Conservation (phyloP, 2,888 invertebrate species). For the Drosophila flavopinicola region DNA sequence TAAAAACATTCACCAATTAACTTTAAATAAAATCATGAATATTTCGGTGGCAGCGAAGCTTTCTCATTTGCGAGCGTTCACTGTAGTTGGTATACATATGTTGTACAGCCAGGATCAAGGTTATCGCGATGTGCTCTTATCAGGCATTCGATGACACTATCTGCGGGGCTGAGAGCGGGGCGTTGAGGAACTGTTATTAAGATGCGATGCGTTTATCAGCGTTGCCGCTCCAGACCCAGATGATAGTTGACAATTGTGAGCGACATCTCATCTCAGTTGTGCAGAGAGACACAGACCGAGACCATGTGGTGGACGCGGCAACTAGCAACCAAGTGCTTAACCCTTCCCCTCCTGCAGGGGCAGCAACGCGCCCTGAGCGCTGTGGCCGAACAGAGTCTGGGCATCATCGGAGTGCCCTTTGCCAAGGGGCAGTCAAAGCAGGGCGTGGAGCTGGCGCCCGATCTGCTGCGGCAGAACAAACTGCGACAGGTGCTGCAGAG, state of each 20-base stretch:
- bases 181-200: conserved; percentile 20
- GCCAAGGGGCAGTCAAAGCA: conserved; percentile 89
- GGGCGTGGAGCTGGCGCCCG: conserved; percentile 90
- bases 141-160: conserved; percentile 19
- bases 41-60: no score
- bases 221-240: conserved; percentile 8
- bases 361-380: conserved; percentile 12
- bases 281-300: conserved; percentile 4
- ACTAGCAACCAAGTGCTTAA: conserved; percentile 28
- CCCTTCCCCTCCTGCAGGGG: conserved; percentile 8
- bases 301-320: conserved; percentile 59
- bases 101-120: conserved; percentile 62
- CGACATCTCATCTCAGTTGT: conserved; percentile 29
- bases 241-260: conserved; percentile 42
- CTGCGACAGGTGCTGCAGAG: conserved; percentile 87
- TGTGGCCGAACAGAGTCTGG: conserved; percentile 84
- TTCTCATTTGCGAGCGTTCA: background rate
- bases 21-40: no score
- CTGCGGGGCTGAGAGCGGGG: conserved; percentile 1
- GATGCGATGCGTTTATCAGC: conserved; percentile 37
- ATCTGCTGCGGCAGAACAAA: conserved; percentile 87
- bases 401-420: conserved; percentile 92
- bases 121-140: conserved; percentile 53
- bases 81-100: conserved; percentile 5
- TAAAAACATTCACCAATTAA: no score